A percentile compares a stretch with the other conserved stretches of the same genome.
Evolutionary conservation across 2,113 vertebrate species (phyloP).

Genomic region (Dasyprocta punctata): DNA sequence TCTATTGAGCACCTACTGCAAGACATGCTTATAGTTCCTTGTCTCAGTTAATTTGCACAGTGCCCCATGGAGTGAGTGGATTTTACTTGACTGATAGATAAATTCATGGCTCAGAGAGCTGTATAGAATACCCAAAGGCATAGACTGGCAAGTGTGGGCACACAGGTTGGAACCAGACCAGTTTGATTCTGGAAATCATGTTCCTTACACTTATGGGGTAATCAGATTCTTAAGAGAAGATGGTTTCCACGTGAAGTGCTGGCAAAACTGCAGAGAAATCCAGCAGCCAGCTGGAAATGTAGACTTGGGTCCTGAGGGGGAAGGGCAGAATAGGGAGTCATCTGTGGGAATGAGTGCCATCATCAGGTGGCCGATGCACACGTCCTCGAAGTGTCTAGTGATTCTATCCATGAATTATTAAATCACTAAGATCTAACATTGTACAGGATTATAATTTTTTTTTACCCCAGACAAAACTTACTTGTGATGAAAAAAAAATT

Average conservation of each 20-base stretch:
- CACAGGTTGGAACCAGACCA: not conserved
- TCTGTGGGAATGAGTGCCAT: not conserved
- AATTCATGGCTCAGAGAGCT: not conserved
- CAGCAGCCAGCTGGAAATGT: not conserved
- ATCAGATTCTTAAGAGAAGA: conserved; percentile 5
- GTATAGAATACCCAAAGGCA: not conserved
- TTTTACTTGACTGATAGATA: not conserved
- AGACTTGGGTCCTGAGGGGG: not conserved
- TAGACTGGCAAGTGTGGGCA: not conserved
- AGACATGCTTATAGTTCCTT: not conserved
- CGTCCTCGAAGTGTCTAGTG: not conserved
- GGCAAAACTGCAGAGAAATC: not conserved
- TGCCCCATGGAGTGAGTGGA: not conserved
- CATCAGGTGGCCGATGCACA: not conserved
- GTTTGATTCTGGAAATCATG: not conserved
- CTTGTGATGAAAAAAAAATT: conserved; percentile 15
- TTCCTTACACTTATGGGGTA: not conserved
- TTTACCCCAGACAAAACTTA: not conserved
- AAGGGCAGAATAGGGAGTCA: not conserved
- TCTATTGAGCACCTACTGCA: not conserved
- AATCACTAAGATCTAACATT: not conserved
- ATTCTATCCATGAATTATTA: not conserved
- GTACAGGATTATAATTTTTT: not conserved
- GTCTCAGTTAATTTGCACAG: not conserved
- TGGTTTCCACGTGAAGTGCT: not conserved